Evolutionary conservation across 2,888 invertebrate species (phyloP).

Genomic region (Metellina segmentata): DNA sequence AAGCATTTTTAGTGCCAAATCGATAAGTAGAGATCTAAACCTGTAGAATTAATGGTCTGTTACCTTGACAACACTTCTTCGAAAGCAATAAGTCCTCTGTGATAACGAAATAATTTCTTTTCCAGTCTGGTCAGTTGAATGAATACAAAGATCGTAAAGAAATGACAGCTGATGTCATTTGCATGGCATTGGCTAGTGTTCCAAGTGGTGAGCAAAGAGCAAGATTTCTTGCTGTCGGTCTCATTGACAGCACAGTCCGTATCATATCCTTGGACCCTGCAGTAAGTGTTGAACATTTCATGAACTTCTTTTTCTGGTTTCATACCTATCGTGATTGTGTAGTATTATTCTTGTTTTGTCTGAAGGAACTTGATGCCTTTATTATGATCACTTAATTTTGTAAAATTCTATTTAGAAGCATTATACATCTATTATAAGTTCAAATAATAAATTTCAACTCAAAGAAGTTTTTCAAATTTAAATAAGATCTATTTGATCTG

Average conservation of each 20-base stretch:
- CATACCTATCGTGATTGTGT: background rate
- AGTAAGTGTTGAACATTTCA: slow-evolving; percentile 82
- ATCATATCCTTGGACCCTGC: slow-evolving; percentile 98
- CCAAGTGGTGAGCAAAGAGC: slow-evolving; percentile 96
- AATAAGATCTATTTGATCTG: background rate
- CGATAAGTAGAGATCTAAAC: no score
- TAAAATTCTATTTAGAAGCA: no score
- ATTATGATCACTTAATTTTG: no score
- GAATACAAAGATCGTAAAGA: slow-evolving; percentile 99
- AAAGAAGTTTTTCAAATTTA: background rate
- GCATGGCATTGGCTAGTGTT: slow-evolving; percentile 98
- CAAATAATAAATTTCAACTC: no score
- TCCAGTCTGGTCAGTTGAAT: slow-evolving; percentile 96
- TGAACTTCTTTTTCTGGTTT: background rate
- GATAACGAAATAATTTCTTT: slow-evolving; percentile 79
- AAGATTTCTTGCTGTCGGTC: slow-evolving; percentile 96
- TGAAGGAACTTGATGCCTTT: no score
- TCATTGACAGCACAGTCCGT: slow-evolving; percentile 97
- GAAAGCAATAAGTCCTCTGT: no score
- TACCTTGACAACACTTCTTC: no score
- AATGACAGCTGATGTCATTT: slow-evolving; percentile 97
- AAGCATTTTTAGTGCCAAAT: no score
- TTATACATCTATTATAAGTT: no score
- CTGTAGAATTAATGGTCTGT: no score
- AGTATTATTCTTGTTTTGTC: no score